Base-by-base conservation (phyloP, 2,888 invertebrate genomes). In the Ommatoiulus sabulosus region DNA sequence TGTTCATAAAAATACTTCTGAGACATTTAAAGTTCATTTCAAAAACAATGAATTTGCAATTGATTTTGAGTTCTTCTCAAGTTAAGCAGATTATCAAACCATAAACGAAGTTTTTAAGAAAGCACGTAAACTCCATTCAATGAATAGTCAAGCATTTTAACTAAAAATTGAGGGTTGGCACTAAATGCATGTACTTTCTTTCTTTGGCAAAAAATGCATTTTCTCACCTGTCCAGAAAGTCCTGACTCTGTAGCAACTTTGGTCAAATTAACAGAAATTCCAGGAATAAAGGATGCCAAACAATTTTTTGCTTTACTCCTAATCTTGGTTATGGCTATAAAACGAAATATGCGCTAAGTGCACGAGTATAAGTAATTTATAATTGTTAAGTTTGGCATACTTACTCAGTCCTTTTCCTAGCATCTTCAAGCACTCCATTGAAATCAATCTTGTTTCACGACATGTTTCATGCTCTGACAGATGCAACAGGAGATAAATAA, bases 201-300 rank as follows among this genome's bases (percentile, higher is more conserved):
- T n/a, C n/a, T n/a, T n/a, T n/a, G n/a, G n/a, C n/a, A n/a, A n/a
- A n/a, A n/a, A n/a, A n/a, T n/a, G n/a, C n/a, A n/a, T n/a, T n/a
- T 46, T 46, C 72, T 72, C 72, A 87, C 87, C 44, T 87, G 87
- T 43, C 87, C 87, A 12, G 80, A 17, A 44, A 87, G 44, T 44
- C 87, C 87, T 4, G 63, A 43, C 17, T 87, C 87, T 1, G 80
- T 44, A 17, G 87, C 87, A 20, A 87, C 80, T 80, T 87, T 87
- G 8, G 87, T 87, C 44, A 87, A 8, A 3, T 6, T 44, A 6
- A 87, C 43, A 6, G 72, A 72, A 20, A 87, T 35, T 43, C 87
- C 87, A 72, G 87, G 87, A 80, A 87, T 17, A 8, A 87, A 87
- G 15, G 63, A 63, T 12, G 87, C 87, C 72, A 87, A 12, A 20